phyloP scores from a whole-genome alignment of 2,797 vertebrate genomes.

The Myotis planiceps region DNA sequence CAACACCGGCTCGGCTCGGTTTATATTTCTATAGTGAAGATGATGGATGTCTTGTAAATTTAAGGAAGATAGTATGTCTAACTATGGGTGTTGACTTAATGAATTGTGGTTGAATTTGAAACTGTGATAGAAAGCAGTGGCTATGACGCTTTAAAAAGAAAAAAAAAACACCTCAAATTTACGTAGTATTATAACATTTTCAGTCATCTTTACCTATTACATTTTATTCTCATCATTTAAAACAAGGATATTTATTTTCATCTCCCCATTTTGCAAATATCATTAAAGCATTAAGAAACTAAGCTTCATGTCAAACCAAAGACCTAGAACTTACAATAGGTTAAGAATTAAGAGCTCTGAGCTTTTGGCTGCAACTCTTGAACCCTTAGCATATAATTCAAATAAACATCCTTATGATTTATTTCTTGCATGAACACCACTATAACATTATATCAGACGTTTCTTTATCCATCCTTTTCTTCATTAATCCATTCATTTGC shows the following conservation, averaged over 20 bases:
- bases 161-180: neutral
- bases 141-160: neutral
- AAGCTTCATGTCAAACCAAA: neutral
- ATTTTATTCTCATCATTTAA: neutral
- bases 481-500: neutral
- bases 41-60: neutral
- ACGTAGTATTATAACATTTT: neutral
- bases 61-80: neutral
- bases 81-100: neutral
- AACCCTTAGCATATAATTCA: neutral
- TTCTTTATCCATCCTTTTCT: neutral
- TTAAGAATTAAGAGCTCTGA: neutral
- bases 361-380: neutral
- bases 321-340: neutral
- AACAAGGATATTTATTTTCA: neutral
- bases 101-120: neutral
- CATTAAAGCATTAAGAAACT: neutral
- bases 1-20: neutral
- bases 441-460: neutral
- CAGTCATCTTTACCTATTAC: neutral
- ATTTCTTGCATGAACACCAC: neutral
- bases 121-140: neutral
- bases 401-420: neutral
- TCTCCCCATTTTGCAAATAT: neutral
- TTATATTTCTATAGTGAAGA: neutral